Percentiles rank a stretch among this genome's conserved stretches.
phyloP scores from a whole-genome alignment of 2,888 invertebrate genomes.

The Cantharis rufa region DNA sequence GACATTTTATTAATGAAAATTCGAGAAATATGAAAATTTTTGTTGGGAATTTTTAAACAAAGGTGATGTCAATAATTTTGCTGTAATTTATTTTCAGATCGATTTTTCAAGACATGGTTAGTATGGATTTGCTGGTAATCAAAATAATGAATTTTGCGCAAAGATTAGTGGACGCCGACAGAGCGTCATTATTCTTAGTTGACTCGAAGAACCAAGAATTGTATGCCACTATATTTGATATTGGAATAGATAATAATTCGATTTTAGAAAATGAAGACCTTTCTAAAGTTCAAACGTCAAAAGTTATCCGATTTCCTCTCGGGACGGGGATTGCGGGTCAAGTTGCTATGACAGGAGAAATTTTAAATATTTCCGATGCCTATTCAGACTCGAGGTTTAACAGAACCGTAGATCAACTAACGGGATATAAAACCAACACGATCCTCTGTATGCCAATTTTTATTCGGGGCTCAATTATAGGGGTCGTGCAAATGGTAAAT shows the following conservation, averaged over 20 bases:
- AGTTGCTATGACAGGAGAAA: slow-evolving; percentile 78
- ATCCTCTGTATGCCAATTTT: slow-evolving; percentile 89
- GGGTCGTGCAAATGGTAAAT: slow-evolving; percentile 85
- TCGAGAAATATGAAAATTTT: not conserved
- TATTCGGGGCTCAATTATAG: slow-evolving; percentile 73
- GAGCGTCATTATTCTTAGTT: slow-evolving; percentile 81
- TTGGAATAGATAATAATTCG: slow-evolving; percentile 54
- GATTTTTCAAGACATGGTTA: slow-evolving; percentile 87
- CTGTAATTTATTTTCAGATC: slow-evolving; percentile 62
- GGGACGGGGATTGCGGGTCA: slow-evolving; percentile 76
- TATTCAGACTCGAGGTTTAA: slow-evolving; percentile 80
- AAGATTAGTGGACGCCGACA: slow-evolving; percentile 78
- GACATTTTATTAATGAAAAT: not conserved
- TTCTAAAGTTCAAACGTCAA: slow-evolving; percentile 49
- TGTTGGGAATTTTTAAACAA: not conserved
- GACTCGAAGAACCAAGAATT: slow-evolving; percentile 74
- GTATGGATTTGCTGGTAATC: slow-evolving; percentile 79
- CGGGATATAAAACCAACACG: slow-evolving; percentile 71
- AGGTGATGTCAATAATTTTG: not conserved
- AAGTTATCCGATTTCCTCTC: slow-evolving; percentile 71
- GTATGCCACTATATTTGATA: slow-evolving; percentile 82
- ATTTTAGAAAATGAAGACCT: slow-evolving; percentile 36
- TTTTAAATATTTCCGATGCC: slow-evolving; percentile 81
- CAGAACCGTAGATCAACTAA: slow-evolving; percentile 68
- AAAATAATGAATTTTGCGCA: slow-evolving; percentile 85